Evolutionary conservation across 1,140 invertebrate species (phyloP).

Genomic region (Drosophila bifasciata): DNA sequence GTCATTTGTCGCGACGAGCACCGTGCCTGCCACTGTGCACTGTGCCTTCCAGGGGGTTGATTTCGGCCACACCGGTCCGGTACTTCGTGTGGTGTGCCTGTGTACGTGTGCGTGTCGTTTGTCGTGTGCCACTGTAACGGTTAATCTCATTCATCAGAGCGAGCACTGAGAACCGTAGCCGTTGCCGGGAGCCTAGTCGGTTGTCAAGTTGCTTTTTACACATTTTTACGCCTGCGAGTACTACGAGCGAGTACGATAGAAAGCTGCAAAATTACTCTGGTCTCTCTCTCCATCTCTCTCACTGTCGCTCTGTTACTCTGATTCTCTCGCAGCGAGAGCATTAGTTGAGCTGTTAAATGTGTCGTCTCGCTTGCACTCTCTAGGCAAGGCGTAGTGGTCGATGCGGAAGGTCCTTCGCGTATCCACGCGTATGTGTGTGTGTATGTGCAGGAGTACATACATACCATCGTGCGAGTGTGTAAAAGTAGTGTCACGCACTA

Average conservation of each 20-base stretch:
- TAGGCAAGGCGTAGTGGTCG: conserved; percentile 56
- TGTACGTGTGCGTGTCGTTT: conserved; percentile 21
- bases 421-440: conserved; percentile 30
- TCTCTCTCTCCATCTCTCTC: conserved; percentile 9
- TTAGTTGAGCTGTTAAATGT: conserved; percentile 57
- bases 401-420: conserved; percentile 76
- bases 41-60: conserved; percentile 62
- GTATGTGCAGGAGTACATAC: conserved; percentile 27
- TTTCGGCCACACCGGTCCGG: conserved; percentile 47
- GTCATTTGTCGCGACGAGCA: conserved; percentile 49
- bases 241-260: conserved; percentile 53
- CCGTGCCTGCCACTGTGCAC: no score
- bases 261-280: conserved; percentile 28
- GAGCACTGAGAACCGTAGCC: conserved; percentile 45
- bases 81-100: conserved; percentile 5
- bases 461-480: conserved; percentile 51
- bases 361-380: conserved; percentile 51
- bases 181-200: conserved; percentile 15
- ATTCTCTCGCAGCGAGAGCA: conserved; percentile 13
- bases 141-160: conserved; percentile 78
- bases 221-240: conserved; percentile 77
- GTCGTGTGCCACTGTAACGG: conserved; percentile 53
- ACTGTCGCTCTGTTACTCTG: conserved; percentile 17
- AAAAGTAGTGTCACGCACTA: conserved; percentile 69
- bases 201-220: conserved; percentile 68